A percentile compares a stretch with the other conserved stretches of the same genome.
These are phyloP conservation scores for Colletes gigas DNA, from an alignment of 1,140 invertebrate genomes.

Conservation along the genomic window DNA sequence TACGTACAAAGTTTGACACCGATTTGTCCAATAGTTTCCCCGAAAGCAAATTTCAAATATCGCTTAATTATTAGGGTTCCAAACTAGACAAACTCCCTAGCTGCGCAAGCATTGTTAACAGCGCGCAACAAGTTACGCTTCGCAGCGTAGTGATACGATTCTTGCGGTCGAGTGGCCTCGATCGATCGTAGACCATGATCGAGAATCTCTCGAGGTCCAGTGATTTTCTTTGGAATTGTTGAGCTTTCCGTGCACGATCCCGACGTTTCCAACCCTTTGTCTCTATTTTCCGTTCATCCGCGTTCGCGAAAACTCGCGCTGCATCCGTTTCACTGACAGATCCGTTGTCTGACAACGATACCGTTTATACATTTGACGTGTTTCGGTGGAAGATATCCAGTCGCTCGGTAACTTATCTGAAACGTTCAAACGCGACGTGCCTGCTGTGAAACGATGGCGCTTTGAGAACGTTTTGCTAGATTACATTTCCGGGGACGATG, in stretches of 20 bases:
- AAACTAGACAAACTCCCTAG: too few species aligned
- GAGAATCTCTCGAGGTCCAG: not conserved
- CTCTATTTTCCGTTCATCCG: not conserved
- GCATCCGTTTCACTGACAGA: not conserved
- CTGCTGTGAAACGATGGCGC: conserved; percentile 18
- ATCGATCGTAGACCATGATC: not conserved
- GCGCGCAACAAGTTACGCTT: conserved; percentile 17
- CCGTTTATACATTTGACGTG: not conserved
- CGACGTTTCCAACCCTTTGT: not conserved
- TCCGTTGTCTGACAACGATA: not conserved
- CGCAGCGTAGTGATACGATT: not conserved
- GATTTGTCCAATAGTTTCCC: too few species aligned
- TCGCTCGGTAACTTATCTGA: not conserved
- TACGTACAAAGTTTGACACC: too few species aligned
- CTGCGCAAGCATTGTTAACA: not conserved
- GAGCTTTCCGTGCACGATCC: not conserved
- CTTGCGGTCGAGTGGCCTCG: not conserved
- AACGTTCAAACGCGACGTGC: not conserved
- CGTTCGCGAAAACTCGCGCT: not conserved
- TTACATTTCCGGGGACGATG: conserved; percentile 51
- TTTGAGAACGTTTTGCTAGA: conserved; percentile 56
- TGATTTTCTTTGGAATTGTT: not conserved
- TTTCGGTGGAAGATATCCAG: not conserved
- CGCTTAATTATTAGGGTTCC: too few species aligned
- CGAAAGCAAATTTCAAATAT: too few species aligned